Conservation (phyloP, 2,888 invertebrate genomes). For the Lissocephala sabroskyi region DNA sequence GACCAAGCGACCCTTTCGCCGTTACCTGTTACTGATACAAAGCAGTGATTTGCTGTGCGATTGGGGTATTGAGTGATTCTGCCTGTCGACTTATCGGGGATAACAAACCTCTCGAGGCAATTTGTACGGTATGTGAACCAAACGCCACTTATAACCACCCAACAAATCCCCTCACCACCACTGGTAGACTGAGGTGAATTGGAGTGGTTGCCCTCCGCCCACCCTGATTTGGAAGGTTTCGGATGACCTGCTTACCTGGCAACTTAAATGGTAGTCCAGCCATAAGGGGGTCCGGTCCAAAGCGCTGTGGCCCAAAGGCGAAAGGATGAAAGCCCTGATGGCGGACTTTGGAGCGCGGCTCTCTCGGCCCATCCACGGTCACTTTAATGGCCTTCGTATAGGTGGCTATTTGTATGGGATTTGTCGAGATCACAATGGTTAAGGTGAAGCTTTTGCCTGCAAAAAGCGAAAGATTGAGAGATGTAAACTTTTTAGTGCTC, state of each 20-base stretch:
- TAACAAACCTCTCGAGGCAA: conserved; percentile 33
- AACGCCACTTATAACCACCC: conserved; percentile 14
- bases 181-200: too few species aligned
- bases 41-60: conserved; percentile 21
- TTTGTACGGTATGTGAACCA: conserved; percentile 12
- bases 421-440: conserved; percentile 94
- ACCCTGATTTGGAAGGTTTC: not conserved
- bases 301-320: conserved; percentile 88
- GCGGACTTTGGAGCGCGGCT: conserved; percentile 94
- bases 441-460: conserved; percentile 97
- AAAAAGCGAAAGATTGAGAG: conserved; percentile 47
- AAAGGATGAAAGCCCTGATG: conserved; percentile 92
- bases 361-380: conserved; percentile 98
- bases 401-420: conserved; percentile 96
- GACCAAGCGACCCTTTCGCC: not conserved
- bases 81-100: conserved; percentile 18
- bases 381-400: conserved; percentile 99
- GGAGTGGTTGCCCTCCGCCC: not conserved
- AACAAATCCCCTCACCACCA: too few species aligned
- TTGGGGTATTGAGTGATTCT: conserved; percentile 34
- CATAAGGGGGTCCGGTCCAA: conserved; percentile 86
- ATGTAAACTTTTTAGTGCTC: too few species aligned
- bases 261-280: conserved; percentile 87
- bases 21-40: too few species aligned
- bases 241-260: conserved; percentile 83